A percentile compares a stretch with the other conserved stretches of the same genome.
These are phyloP conservation scores for Siniperca chuatsi DNA, from an alignment of 2,113 vertebrate genomes.

Conservation along the genomic window DNA sequence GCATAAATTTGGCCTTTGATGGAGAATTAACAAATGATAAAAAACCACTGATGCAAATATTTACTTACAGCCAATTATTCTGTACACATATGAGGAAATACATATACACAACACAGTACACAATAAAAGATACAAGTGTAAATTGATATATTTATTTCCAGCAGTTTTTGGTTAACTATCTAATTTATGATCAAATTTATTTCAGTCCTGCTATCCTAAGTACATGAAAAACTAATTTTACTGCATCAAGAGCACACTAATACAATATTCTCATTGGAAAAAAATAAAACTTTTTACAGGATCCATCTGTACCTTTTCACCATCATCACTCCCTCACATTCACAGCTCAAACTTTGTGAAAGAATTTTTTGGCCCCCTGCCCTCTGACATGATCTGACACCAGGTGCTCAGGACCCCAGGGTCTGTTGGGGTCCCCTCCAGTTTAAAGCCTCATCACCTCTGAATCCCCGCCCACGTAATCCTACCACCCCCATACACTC, in stretches of 20 bases:
- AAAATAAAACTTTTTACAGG: slow-evolving; percentile 1
- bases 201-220: background rate
- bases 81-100: background rate
- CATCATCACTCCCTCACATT: slow-evolving; percentile 61
- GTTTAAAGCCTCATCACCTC: slow-evolving; percentile 76
- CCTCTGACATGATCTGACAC: slow-evolving; percentile 71
- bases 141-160: background rate
- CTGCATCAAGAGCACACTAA: background rate
- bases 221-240: background rate
- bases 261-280: background rate
- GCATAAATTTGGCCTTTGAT: background rate
- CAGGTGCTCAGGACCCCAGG: slow-evolving; percentile 59
- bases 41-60: too few relatives aligned
- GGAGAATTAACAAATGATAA: background rate
- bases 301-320: slow-evolving; percentile 59
- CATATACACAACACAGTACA: too few relatives aligned
- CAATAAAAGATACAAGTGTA: background rate
- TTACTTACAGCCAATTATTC: background rate
- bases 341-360: slow-evolving; percentile 25
- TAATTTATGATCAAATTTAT: background rate
- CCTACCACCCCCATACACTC: slow-evolving; percentile 23
- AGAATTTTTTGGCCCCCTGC: slow-evolving; percentile 57
- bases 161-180: background rate
- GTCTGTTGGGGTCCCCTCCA: slow-evolving; percentile 52
- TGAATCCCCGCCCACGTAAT: slow-evolving; percentile 59